Percentiles rank a stretch among this genome's conserved stretches.
phyloP scores from a whole-genome alignment of 2,113 vertebrate species.

The Alligator mississippiensis region DNA sequence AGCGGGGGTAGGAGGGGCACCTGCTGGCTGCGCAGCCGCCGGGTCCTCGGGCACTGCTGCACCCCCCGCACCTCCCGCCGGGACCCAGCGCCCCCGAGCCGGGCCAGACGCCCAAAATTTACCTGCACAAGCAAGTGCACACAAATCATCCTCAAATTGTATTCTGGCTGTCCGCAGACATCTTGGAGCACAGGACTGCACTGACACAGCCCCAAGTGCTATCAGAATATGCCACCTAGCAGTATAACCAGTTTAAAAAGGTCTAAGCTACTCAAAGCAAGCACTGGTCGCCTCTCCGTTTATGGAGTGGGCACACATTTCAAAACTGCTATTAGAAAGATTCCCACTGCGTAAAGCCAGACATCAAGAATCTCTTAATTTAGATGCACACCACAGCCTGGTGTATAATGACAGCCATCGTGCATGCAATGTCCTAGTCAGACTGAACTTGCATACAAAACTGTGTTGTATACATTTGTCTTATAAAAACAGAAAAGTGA shows the following conservation, averaged over 20 bases:
- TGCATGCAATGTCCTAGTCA: neutral
- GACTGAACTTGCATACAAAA: neutral
- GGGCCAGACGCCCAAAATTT: too few relatives aligned
- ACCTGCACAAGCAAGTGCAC: too few relatives aligned
- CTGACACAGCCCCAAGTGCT: too few relatives aligned
- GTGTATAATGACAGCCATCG: neutral
- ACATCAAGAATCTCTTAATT: neutral
- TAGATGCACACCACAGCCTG: neutral
- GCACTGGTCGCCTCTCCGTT: fast-evolving
- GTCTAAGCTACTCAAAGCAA: too few relatives aligned
- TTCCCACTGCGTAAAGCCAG: fast-evolving
- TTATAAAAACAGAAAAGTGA: neutral
- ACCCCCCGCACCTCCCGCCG: too few relatives aligned
- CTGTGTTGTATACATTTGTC: neutral
- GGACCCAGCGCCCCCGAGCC: too few relatives aligned
- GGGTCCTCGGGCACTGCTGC: too few relatives aligned
- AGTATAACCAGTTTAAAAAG: neutral
- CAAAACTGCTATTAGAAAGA: neutral
- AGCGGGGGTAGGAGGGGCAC: too few relatives aligned
- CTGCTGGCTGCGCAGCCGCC: too few relatives aligned
- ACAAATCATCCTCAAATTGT: too few relatives aligned
- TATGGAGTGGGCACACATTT: fast-evolving
- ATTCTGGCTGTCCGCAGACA: too few relatives aligned
- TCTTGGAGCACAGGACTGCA: too few relatives aligned
- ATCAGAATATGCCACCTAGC: constrained; percentile 68